Conservation (phyloP, 2,888 invertebrate species). For the Cloeon dipterum region DNA sequence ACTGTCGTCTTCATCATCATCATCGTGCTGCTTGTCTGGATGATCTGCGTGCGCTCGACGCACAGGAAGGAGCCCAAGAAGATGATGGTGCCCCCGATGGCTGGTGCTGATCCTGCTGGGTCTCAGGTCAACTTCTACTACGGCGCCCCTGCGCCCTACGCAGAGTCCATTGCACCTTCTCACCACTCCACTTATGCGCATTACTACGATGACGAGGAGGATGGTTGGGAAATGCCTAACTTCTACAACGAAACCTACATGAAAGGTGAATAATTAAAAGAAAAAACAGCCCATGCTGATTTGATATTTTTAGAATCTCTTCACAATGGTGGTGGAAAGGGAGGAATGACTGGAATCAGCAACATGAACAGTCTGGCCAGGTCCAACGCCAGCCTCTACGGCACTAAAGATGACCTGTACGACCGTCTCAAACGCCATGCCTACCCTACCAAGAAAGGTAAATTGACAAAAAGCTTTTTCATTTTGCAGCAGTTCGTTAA, state of each 20-base stretch:
- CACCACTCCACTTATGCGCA: conserved; percentile 91
- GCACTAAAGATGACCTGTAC: conserved; percentile 86
- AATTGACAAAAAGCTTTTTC: conserved; percentile 9
- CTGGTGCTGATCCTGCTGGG: conserved; percentile 37
- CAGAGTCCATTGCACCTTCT: conserved; percentile 84
- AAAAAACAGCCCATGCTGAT: neutral
- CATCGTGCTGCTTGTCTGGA: conserved; percentile 82
- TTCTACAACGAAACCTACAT: conserved; percentile 92
- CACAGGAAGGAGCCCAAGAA: conserved; percentile 80
- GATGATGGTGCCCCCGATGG: conserved; percentile 68
- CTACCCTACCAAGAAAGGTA: conserved; percentile 88
- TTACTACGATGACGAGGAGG: conserved; percentile 88
- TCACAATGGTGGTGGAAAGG: conserved; percentile 38
- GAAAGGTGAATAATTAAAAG: conserved; percentile 40
- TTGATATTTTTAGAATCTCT: too few species aligned
- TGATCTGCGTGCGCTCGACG: conserved; percentile 85
- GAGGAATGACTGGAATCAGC: conserved; percentile 16
- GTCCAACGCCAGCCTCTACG: conserved; percentile 83
- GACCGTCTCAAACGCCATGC: conserved; percentile 88
- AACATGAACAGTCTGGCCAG: conserved; percentile 85
- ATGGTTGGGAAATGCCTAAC: conserved; percentile 95
- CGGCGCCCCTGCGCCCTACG: conserved; percentile 83
- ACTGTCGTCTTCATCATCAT: conserved; percentile 85
- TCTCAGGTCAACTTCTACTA: conserved; percentile 93
- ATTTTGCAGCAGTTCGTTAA: neutral